Evolutionary conservation across 2,888 invertebrate genomes (phyloP).

Genomic region (Gymnoscelis rufifasciata): DNA sequence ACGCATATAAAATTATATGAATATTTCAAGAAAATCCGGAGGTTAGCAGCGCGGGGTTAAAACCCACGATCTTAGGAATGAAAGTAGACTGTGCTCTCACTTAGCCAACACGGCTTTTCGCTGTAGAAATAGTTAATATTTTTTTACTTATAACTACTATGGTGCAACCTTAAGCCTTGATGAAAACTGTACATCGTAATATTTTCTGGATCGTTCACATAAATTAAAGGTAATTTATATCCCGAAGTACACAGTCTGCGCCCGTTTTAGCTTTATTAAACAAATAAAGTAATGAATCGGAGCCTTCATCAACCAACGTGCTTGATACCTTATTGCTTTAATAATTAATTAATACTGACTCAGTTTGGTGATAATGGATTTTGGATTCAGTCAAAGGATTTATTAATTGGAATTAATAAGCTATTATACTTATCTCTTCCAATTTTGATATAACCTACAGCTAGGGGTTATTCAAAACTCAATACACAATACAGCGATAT

Average conservation of each 20-base stretch:
- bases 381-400: background rate
- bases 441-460: too few relatives aligned
- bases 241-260: slow-evolving; percentile 63
- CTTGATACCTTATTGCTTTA: slow-evolving; percentile 56
- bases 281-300: slow-evolving; percentile 73
- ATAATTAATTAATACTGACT: slow-evolving; percentile 7
- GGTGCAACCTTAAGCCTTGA: slow-evolving; percentile 37
- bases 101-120: too few relatives aligned
- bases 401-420: background rate
- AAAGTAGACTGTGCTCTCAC: too few relatives aligned
- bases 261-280: slow-evolving; percentile 69
- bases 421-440: background rate
- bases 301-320: slow-evolving; percentile 63
- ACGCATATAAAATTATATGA: too few relatives aligned
- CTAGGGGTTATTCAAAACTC: too few relatives aligned
- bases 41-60: too few relatives aligned
- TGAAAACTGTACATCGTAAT: slow-evolving; percentile 73
- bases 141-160: too few relatives aligned
- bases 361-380: background rate
- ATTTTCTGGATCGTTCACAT: slow-evolving; percentile 72
- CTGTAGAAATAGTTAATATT: too few relatives aligned
- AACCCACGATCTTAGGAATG: too few relatives aligned
- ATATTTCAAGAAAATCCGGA: too few relatives aligned
- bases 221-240: slow-evolving; percentile 77
- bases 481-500: too few relatives aligned